phyloP scores from a whole-genome alignment of 2,113 vertebrate genomes.

The Narcine bancroftii region DNA sequence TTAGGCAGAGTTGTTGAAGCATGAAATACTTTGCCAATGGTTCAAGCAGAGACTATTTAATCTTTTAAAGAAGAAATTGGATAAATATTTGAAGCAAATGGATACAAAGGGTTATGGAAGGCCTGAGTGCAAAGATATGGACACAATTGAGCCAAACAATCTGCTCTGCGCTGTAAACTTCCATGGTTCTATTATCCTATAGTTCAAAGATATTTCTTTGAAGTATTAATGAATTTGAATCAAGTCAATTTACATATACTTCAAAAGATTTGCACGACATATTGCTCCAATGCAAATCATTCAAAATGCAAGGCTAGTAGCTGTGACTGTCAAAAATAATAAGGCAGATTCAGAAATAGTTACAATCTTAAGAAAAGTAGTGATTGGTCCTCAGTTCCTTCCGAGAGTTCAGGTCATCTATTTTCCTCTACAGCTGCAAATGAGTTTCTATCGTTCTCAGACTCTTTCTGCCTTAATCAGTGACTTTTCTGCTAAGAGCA shows the following conservation, averaged over 20 bases:
- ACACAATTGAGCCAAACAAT: not conserved
- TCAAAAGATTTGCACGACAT: not conserved
- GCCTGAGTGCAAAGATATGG: not conserved
- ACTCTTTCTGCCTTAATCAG: not conserved
- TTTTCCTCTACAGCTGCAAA: not conserved
- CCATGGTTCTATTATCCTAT: not conserved
- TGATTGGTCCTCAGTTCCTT: not conserved
- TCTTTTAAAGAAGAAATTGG: not conserved
- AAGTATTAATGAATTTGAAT: slow-evolving; percentile 25
- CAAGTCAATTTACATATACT: not conserved
- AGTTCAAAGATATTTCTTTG: not conserved
- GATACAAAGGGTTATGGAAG: not conserved
- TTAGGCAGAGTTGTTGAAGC: not conserved
- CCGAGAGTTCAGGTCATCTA: not conserved
- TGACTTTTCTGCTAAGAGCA: not conserved
- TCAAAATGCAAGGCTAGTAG: not conserved
- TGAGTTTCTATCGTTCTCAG: not conserved
- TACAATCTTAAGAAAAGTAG: not conserved
- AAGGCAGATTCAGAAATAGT: not conserved
- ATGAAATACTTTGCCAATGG: not conserved
- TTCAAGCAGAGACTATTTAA: slow-evolving; percentile 14
- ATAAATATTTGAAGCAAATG: slow-evolving; percentile 23
- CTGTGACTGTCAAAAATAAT: slow-evolving; percentile 6
- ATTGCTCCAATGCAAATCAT: not conserved
- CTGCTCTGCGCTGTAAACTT: not conserved